Percentiles rank a stretch among this genome's conserved stretches.
Conservation (phyloP, 2,797 vertebrate genomes). For the Chanos chanos region DNA sequence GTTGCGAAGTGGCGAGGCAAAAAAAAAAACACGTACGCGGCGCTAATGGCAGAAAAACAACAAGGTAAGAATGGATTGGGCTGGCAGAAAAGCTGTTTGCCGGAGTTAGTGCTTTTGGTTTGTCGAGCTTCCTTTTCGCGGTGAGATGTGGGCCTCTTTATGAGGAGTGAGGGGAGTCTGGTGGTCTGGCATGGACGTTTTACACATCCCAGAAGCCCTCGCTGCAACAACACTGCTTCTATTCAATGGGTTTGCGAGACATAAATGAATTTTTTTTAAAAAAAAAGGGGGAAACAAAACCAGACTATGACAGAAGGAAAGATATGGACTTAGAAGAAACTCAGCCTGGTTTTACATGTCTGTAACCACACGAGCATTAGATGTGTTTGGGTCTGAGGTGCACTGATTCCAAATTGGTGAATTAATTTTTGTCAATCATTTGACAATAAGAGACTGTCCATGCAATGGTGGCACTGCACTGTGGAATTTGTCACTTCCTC, state of each 20-base stretch:
- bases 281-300: conserved; percentile 17
- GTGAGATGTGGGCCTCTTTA: conserved; percentile 24
- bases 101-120: neutral
- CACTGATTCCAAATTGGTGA: conserved; percentile 43
- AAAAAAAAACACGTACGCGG: neutral
- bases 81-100: neutral
- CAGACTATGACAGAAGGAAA: conserved; percentile 8
- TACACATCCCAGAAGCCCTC: conserved; percentile 35
- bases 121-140: conserved; percentile 3
- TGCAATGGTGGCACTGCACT: conserved; percentile 43
- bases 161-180: conserved; percentile 20
- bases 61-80: neutral
- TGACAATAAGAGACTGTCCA: conserved; percentile 45
- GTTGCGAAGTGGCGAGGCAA: neutral
- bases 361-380: too few relatives aligned
- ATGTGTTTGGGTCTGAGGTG: conserved; percentile 30
- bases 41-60: neutral
- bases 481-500: conserved; percentile 62
- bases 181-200: conserved; percentile 34
- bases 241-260: conserved; percentile 3
- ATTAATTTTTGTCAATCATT: conserved; percentile 55
- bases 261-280: neutral
- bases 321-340: conserved; percentile 6
- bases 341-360: neutral
- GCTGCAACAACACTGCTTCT: conserved; percentile 29